Percentiles rank a stretch among this genome's conserved stretches.
phyloP scores from a whole-genome alignment of 2,888 invertebrate species.

The Xanthorhoe designata region DNA sequence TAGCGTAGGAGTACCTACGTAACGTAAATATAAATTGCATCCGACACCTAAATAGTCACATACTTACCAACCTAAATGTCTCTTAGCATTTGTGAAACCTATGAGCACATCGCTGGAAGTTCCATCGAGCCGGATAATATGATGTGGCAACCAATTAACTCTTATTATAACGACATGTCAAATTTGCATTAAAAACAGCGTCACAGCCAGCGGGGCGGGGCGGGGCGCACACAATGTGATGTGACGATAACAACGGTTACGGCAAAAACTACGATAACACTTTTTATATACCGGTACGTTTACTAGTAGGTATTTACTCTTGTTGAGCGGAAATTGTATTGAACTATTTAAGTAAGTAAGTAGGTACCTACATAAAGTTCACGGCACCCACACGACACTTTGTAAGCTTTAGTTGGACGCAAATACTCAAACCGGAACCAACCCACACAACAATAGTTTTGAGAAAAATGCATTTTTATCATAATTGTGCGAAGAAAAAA shows the following conservation, averaged over 20 bases:
- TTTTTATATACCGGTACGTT: constrained; percentile 9
- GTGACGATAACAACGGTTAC: constrained; percentile 7
- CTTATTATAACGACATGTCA: not conserved
- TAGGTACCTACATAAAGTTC: not conserved
- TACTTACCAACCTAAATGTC: not conserved
- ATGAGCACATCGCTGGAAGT: not conserved
- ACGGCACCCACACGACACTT: not conserved
- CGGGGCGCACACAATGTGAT: not conserved
- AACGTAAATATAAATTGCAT: constrained; percentile 8
- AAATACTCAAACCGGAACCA: too few relatives aligned
- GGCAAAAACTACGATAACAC: constrained; percentile 9
- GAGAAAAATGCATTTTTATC: too few relatives aligned
- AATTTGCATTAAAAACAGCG: not conserved
- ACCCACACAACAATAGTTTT: too few relatives aligned
- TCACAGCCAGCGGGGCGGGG: not conserved
- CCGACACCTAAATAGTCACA: constrained; percentile 1
- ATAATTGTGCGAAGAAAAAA: too few relatives aligned
- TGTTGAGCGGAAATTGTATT: not conserved
- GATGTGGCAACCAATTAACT: constrained; percentile 1
- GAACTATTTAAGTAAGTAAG: constrained; percentile 5
- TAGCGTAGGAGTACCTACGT: not conserved
- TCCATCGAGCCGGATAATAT: constrained; percentile 1
- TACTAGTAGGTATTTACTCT: not conserved
- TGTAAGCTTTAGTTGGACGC: not conserved
- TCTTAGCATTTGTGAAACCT: not conserved